phyloP scores from a whole-genome alignment of 2,888 invertebrate genomes.

The Trypoxylon attenuatum region DNA sequence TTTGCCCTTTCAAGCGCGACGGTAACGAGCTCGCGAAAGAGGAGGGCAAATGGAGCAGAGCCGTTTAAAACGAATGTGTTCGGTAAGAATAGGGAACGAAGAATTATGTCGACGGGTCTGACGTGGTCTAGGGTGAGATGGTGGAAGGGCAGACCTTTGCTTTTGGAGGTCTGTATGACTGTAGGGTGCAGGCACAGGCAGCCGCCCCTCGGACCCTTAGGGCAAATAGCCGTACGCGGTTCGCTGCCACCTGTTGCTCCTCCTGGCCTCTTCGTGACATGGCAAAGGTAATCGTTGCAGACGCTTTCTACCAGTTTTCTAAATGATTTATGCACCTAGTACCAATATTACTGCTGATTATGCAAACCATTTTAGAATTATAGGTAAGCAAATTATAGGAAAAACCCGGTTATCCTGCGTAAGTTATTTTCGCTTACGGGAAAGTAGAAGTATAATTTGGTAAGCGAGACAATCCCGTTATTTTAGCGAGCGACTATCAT shows the following conservation, averaged over 20 bases:
- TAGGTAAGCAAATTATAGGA: too few species aligned
- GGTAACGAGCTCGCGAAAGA: background rate
- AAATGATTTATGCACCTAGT: too few species aligned
- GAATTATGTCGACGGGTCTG: too few species aligned
- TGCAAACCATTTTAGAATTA: too few species aligned
- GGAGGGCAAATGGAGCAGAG: background rate
- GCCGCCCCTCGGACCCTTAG: constrained; percentile 35
- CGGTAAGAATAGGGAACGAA: background rate
- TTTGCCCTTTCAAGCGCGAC: background rate
- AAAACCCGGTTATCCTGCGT: too few species aligned
- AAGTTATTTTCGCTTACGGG: too few species aligned
- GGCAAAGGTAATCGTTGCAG: constrained; percentile 23
- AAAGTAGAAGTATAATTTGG: too few species aligned
- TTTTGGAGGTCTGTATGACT: constrained; percentile 12
- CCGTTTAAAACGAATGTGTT: background rate
- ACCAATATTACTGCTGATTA: too few species aligned
- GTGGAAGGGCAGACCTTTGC: constrained; percentile 18
- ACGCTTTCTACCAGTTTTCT: constrained; percentile 10
- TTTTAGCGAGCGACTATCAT: too few species aligned
- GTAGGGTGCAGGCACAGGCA: too few species aligned
- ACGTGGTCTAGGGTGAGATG: constrained; percentile 32
- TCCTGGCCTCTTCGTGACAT: background rate
- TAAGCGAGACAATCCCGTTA: too few species aligned
- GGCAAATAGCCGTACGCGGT: constrained; percentile 31
- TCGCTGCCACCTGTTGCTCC: constrained; percentile 50